These are phyloP conservation scores for Kryptolebias marmoratus DNA, from an alignment of 2,113 vertebrate genomes.

Conservation along the genomic window DNA sequence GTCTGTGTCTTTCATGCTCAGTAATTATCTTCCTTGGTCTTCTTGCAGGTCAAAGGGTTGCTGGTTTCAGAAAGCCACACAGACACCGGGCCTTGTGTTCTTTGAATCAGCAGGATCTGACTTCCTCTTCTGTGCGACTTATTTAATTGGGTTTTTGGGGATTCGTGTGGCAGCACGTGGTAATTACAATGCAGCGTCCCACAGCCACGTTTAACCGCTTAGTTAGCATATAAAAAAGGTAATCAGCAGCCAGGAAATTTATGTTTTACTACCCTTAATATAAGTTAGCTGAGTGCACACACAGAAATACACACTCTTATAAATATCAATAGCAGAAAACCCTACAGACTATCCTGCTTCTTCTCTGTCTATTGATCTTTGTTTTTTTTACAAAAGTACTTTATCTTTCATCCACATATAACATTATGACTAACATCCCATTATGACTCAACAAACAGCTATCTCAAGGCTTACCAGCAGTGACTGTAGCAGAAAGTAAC, in stretches of 20 bases:
- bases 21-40: slow-evolving; percentile 52
- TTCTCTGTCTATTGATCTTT: slow-evolving; percentile 20
- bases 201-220: slow-evolving; percentile 7
- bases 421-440: slow-evolving; percentile 12
- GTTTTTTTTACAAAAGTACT: neutral
- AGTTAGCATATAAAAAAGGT: slow-evolving; percentile 64
- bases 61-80: slow-evolving; percentile 15
- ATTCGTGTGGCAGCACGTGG: slow-evolving; percentile 38
- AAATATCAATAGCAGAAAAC: slow-evolving; percentile 39
- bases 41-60: slow-evolving; percentile 30
- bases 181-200: slow-evolving; percentile 34
- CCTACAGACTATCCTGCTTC: slow-evolving; percentile 6
- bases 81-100: slow-evolving; percentile 10
- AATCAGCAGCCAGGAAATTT: slow-evolving; percentile 48
- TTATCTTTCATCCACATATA: slow-evolving; percentile 22
- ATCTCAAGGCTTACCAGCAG: slow-evolving; percentile 27
- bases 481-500: slow-evolving; percentile 69
- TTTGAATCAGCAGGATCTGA: slow-evolving; percentile 5
- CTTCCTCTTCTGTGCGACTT: slow-evolving; percentile 5
- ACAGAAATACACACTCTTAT: slow-evolving; percentile 11
- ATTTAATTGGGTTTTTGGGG: slow-evolving; percentile 39
- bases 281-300: slow-evolving; percentile 25
- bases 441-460: slow-evolving; percentile 15
- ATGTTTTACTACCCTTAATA: slow-evolving; percentile 33
- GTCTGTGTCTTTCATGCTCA: slow-evolving; percentile 30